Evolutionary conservation across 2,797 vertebrate genomes (phyloP).

Genomic region (Cercopithecus petaurista): DNA sequence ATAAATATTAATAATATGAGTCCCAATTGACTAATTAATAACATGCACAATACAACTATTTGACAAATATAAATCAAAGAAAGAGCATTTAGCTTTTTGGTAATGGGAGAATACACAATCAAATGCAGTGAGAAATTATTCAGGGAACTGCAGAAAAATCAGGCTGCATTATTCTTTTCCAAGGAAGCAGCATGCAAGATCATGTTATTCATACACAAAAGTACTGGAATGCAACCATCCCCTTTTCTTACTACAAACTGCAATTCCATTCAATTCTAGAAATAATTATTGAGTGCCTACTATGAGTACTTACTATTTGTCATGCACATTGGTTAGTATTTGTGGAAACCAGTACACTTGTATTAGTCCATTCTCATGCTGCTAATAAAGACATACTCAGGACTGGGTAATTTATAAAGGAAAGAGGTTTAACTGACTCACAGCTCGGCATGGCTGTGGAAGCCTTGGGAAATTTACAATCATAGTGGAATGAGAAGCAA

Average conservation of each 20-base stretch:
- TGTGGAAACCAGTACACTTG: neutral
- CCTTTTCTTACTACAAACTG: neutral
- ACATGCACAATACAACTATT: slow-evolving; percentile 17
- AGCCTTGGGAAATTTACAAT: neutral
- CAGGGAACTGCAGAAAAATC: slow-evolving; percentile 2
- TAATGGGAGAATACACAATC: slow-evolving; percentile 21
- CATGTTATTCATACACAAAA: neutral
- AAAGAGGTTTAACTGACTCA: neutral
- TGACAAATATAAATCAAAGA: slow-evolving; percentile 65
- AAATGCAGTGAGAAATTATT: slow-evolving; percentile 28
- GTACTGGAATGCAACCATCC: neutral
- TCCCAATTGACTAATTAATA: slow-evolving; percentile 71
- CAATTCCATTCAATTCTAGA: neutral
- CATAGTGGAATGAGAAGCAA: neutral
- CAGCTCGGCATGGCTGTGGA: neutral
- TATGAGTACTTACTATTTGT: neutral
- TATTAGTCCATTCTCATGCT: neutral
- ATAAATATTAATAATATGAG: slow-evolving; percentile 69
- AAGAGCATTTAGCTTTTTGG: slow-evolving; percentile 61
- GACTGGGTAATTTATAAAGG: neutral
- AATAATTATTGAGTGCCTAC: neutral
- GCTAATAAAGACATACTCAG: neutral
- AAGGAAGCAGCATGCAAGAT: neutral
- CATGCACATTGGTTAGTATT: neutral
- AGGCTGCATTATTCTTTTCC: neutral